A percentile compares a stretch with the other conserved stretches of the same genome.
These are phyloP conservation scores for Macaria liturata DNA, from an alignment of 2,888 invertebrate genomes.

Conservation along the genomic window DNA sequence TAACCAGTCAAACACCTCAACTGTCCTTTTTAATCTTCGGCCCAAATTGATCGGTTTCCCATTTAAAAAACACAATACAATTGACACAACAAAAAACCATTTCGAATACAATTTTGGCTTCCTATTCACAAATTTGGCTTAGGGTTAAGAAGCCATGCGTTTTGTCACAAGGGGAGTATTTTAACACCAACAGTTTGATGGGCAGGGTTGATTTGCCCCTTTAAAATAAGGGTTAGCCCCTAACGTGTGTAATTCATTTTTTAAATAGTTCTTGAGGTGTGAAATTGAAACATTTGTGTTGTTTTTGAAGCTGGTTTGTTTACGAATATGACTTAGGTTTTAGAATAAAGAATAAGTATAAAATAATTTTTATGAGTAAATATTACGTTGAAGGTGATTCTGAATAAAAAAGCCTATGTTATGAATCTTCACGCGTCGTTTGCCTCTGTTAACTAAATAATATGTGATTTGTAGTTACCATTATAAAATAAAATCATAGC, in stretches of 20 bases:
- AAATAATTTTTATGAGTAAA: too few relatives aligned
- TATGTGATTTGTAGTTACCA: too few relatives aligned
- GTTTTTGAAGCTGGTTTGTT: constrained; percentile 8
- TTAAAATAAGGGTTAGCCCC: constrained; percentile 65
- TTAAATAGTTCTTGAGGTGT: constrained; percentile 29
- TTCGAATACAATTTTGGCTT: constrained; percentile 73
- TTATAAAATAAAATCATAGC: too few relatives aligned
- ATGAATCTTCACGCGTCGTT: too few relatives aligned
- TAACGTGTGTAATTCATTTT: constrained; percentile 32
- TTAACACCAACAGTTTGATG: constrained; percentile 74
- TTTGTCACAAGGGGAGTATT: constrained; percentile 73
- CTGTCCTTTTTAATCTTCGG: constrained; percentile 25
- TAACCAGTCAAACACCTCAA: not conserved
- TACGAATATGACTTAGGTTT: not conserved
- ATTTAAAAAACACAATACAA: constrained; percentile 48
- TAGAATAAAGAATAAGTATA: too few relatives aligned
- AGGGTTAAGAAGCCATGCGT: constrained; percentile 78
- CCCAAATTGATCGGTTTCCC: constrained; percentile 42
- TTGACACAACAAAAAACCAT: constrained; percentile 62
- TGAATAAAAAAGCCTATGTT: too few relatives aligned
- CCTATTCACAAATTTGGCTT: constrained; percentile 70
- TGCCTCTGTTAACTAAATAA: too few relatives aligned
- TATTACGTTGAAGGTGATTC: too few relatives aligned
- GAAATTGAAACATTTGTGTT: constrained; percentile 27
- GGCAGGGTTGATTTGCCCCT: constrained; percentile 58